Evolutionary conservation across 1,140 invertebrate genomes (phyloP).

Genomic region (Drosophila albomicans): DNA sequence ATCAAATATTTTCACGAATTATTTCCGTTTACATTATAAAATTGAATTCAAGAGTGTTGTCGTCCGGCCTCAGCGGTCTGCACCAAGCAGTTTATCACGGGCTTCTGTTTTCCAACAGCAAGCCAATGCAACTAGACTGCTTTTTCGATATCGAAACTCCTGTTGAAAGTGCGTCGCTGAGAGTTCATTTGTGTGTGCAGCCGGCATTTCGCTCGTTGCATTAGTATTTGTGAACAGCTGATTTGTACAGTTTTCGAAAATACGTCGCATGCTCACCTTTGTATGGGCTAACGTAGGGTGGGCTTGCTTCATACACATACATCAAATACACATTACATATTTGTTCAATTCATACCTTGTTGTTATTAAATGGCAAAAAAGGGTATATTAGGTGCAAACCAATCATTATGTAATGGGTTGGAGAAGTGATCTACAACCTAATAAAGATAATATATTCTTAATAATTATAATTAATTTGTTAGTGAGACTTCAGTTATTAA

Average conservation of each 20-base stretch:
- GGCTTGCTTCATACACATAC: conserved; percentile 20
- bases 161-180: background rate
- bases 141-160: conserved; percentile 63
- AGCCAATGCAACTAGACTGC: conserved; percentile 2
- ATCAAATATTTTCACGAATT: too few relatives aligned
- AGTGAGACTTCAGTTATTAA: too few relatives aligned
- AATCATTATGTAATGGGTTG: too few relatives aligned
- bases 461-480: too few relatives aligned
- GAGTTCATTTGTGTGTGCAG: conserved; percentile 15
- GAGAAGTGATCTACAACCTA: too few relatives aligned
- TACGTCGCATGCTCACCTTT: conserved; percentile 51
- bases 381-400: too few relatives aligned
- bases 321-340: too few relatives aligned
- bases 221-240: conserved; percentile 48
- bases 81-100: conserved; percentile 66
- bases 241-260: conserved; percentile 29
- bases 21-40: conserved; percentile 15
- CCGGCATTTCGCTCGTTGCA: conserved; percentile 58
- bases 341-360: too few relatives aligned
- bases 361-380: too few relatives aligned
- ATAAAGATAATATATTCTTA: too few relatives aligned
- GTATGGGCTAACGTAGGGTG: background rate
- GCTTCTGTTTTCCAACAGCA: conserved; percentile 49
- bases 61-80: conserved; percentile 37
- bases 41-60: background rate